Percentiles rank a stretch among this genome's conserved stretches.
Conservation (phyloP, 2,888 invertebrate species). For the Mimachlamys varia region DNA sequence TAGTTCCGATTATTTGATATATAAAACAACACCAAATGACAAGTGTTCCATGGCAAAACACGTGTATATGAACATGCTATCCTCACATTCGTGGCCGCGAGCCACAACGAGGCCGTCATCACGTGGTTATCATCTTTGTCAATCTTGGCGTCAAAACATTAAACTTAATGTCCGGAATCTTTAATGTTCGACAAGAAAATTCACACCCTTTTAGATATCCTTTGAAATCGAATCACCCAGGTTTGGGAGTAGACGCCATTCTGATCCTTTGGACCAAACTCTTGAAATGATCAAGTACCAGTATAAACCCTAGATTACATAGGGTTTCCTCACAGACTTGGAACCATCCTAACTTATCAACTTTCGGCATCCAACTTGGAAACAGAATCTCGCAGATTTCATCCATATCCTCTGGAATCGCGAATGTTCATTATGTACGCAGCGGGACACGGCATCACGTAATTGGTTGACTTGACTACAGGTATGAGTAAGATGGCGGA, state of each 20-base stretch:
- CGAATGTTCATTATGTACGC: conserved; percentile 21
- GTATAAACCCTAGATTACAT: neutral
- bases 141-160: neutral
- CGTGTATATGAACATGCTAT: neutral
- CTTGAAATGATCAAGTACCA: conserved; percentile 32
- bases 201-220: conserved; percentile 9
- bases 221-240: conserved; percentile 29
- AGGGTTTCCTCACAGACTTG: conserved; percentile 1
- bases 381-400: conserved; percentile 20
- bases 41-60: neutral
- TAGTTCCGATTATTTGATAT: too few relatives aligned
- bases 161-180: conserved; percentile 34
- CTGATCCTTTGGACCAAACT: conserved; percentile 31
- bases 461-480: conserved; percentile 23
- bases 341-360: conserved; percentile 1
- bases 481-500: neutral
- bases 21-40: neutral
- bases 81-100: neutral
- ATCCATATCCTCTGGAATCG: conserved; percentile 14
- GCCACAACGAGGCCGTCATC: neutral
- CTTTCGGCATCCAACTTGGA: conserved; percentile 16
- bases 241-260: conserved; percentile 5
- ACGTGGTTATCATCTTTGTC: neutral
- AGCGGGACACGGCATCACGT: neutral
- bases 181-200: conserved; percentile 5